Evolutionary conservation across 2,797 vertebrate genomes (phyloP), one percentile per base, ranked within the genome.

Genomic region (Malacoraja senta): DNA sequence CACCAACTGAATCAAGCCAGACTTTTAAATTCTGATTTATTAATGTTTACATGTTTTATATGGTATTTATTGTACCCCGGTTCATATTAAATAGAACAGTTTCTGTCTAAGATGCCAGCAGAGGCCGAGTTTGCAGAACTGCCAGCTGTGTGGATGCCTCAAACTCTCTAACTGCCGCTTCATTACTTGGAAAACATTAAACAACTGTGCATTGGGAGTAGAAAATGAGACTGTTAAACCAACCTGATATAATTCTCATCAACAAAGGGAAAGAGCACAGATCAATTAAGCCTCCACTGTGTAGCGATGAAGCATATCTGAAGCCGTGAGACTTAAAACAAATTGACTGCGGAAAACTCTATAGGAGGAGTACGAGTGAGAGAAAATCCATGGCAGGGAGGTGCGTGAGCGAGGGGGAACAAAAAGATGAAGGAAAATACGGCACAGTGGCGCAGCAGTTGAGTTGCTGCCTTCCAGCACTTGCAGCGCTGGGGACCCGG

Each of bases 141-240:
- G 38, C 68, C 29, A 76, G 71, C 95, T 96, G 95, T 95, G 94
- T 94, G 94, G 95, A 95, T 96, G 96, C 95, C 96, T 94, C 95
- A 95, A 96, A 96, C 96, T 94, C 95, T 95, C 95, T 95, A 95
- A 95, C 96, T 96, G 96, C 96, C 96, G 96, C 95, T 95, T 96
- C 96, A 97, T 96, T 97, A 97, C 96, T 96, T 94, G 96, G 96
- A 96, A 96, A 94, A 94, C 96, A 97, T 96, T 96, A 96, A 96
- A 96, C 95, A 95, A 96, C 96, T 94, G 95, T 96, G 96, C 95
- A 93, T 93, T 96, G 96, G 96, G 96, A 97, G 95, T 95, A 95
- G 96, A 95, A 96, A 96, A 96, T 95, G 95, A 96, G 95, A 95
- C 96, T 95, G 96, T 95, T 96, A 96, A 96, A 95, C 96, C 95